Base-by-base conservation (phyloP, 2,113 vertebrate species). In the Mystacornis crossleyi region DNA sequence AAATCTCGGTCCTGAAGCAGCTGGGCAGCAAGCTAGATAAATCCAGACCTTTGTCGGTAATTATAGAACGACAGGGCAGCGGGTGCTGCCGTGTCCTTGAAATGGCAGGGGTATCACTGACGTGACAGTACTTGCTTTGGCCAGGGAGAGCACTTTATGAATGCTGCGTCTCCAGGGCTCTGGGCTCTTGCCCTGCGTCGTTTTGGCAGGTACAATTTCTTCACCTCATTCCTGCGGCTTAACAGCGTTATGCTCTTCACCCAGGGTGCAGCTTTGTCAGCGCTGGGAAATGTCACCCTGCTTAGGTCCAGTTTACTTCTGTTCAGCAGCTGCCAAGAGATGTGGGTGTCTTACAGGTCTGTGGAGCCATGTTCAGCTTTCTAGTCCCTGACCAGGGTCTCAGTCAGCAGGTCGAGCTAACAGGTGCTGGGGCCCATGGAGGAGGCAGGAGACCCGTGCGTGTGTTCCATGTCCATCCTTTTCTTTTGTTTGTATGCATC, bases 331-430 rank as follows among this genome's bases (percentile, higher is more conserved):
- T 83, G 36, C 16, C 0, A 4, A n/a, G 33, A 45, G 23, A 3
- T n/a, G 5, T 23, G 24, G 14, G 10, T 36, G 8, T 17, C 23
- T 45, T 33, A 18, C 10, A 45, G 69, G 40, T 40, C 77, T 7
- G 3, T 74, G 51, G 23, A 84, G 29, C 40, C 29, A 1, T 8
- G 14, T 45, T 69, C 65, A 54, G 26, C 40, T 47, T 58, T 65
- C 19, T 55, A 14, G n/a, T 71, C 54, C 7, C 43, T 71, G 55
- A 38, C 9, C 19, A 17, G 36, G 23, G 10, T 90, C 79, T 89
- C 51, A 29, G 0, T 50, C 33, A n/a, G 23, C 0, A 0, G 29
- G 15, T 55, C 38, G 31, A 16, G 9, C 18, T 2, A 1, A 16
- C 33, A 26, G 42, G 6, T 58, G 20, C 54, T 36, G 31, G 13